A percentile compares a stretch with the other conserved stretches of the same genome.
Evolutionary conservation across 1,140 invertebrate species (phyloP).

Genomic region (Myzus persicae): DNA sequence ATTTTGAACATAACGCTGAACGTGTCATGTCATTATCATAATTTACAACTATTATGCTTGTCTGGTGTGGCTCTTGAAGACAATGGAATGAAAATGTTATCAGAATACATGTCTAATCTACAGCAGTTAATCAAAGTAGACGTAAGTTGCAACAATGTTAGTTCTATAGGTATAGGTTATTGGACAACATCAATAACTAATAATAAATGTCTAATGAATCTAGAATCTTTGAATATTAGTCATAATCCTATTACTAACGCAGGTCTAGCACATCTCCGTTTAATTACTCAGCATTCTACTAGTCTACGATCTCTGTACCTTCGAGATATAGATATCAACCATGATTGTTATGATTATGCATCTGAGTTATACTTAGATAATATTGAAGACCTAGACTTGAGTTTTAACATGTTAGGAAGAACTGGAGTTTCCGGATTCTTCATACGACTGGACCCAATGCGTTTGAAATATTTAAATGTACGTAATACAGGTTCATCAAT

Average conservation of each 20-base stretch:
- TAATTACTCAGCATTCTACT: conserved; percentile 29
- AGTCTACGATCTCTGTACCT: conserved; percentile 42
- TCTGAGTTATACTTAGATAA: conserved; percentile 39
- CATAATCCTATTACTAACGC: conserved; percentile 52
- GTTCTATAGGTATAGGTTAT: conserved; percentile 57
- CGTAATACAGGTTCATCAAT: conserved; percentile 49
- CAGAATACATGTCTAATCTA: conserved; percentile 58
- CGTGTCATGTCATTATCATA: conserved; percentile 70
- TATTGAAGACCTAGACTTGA: conserved; percentile 59
- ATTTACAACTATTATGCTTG: conserved; percentile 70
- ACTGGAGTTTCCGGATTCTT: conserved; percentile 59
- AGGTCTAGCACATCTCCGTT: conserved; percentile 35
- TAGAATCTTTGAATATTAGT: conserved; percentile 51
- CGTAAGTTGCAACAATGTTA: conserved; percentile 61
- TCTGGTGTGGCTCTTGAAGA: conserved; percentile 70
- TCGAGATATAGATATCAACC: conserved; percentile 58
- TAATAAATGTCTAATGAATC: conserved; percentile 54
- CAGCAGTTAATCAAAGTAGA: conserved; percentile 59
- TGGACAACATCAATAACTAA: conserved; percentile 49
- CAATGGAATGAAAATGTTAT: conserved; percentile 64
- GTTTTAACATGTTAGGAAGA: conserved; percentile 60
- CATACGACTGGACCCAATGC: conserved; percentile 36
- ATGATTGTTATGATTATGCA: conserved; percentile 44
- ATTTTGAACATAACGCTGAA: conserved; percentile 70
- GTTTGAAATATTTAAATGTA: conserved; percentile 56